Conservation (phyloP, 2,888 invertebrate species). For the Elgonia sp. region DNA sequence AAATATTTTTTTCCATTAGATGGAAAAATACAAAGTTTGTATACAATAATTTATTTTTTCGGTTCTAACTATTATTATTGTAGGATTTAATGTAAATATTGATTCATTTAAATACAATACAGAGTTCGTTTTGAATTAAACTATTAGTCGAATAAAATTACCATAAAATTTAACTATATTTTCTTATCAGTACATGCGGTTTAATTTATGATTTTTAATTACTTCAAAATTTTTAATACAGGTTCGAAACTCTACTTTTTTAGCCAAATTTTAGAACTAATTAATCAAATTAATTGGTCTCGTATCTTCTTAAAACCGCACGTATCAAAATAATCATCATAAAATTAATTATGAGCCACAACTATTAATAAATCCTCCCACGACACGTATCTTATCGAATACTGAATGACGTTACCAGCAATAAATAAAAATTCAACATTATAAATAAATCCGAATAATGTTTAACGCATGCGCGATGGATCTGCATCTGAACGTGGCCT, state of each 20-base stretch:
- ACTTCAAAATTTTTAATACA: no score
- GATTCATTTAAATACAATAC: conserved; percentile 29
- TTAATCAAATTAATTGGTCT: no score
- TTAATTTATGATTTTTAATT: not conserved
- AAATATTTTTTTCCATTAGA: not conserved
- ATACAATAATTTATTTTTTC: not conserved
- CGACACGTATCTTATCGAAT: conserved; percentile 15
- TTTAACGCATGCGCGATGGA: conserved; percentile 77
- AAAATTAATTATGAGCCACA: not conserved
- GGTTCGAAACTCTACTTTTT: no score
- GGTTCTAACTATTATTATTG: not conserved
- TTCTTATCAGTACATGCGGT: not conserved
- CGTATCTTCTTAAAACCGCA: not conserved
- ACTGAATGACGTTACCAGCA: conserved; percentile 1
- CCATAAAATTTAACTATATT: not conserved
- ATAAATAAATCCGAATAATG: conserved; percentile 65
- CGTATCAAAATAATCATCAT: no score
- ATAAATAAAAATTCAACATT: conserved; percentile 52
- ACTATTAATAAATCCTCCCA: conserved; percentile 5
- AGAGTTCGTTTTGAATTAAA: not conserved
- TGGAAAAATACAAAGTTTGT: no score
- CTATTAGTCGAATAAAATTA: not conserved
- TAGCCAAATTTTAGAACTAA: no score
- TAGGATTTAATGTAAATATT: conserved; percentile 1
- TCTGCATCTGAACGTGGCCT: conserved; percentile 71